Percentiles rank a stretch among this genome's conserved stretches.
Conservation (phyloP, 30 jellyfish, hydroid and myxozoan species). For the Aurelia aurita region DNA sequence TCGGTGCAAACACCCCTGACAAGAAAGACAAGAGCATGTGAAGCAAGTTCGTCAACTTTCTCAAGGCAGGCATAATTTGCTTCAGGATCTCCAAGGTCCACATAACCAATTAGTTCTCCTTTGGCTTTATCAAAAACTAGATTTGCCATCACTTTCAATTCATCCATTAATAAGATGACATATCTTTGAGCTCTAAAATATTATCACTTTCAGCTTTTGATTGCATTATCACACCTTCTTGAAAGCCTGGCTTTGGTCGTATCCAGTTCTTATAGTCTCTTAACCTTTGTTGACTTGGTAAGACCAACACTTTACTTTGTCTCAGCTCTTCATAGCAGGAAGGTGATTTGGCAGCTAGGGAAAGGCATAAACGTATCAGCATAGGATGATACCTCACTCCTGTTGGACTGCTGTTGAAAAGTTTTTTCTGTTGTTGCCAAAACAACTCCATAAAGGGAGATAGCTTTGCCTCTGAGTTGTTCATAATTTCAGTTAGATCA, state of each 20-base stretch:
- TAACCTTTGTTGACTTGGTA: slow-evolving; percentile 45
- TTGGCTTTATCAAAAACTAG: slow-evolving; percentile 28
- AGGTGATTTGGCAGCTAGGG: slow-evolving; percentile 63
- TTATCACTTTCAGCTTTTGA: neutral
- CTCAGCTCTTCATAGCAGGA: slow-evolving; percentile 38
- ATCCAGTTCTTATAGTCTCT: slow-evolving; percentile 32
- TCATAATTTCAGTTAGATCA: slow-evolving; percentile 26
- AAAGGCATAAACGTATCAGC: slow-evolving; percentile 50
- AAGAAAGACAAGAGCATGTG: slow-evolving; percentile 53
- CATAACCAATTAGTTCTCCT: slow-evolving; percentile 47
- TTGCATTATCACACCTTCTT: slow-evolving; percentile 10
- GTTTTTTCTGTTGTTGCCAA: no score
- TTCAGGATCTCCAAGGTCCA: slow-evolving; percentile 52
- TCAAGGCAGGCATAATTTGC: slow-evolving; percentile 47
- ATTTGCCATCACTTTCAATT: slow-evolving; percentile 27
- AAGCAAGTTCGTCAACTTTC: slow-evolving; percentile 34
- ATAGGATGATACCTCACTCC: slow-evolving; percentile 66
- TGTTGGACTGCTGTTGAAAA: slow-evolving; percentile 10
- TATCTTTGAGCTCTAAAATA: slow-evolving; percentile 1
- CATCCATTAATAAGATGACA: slow-evolving; percentile 24
- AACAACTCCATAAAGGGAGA: slow-evolving; percentile 48
- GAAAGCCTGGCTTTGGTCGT: slow-evolving; percentile 46
- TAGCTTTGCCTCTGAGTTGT: slow-evolving; percentile 19
- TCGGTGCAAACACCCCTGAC: slow-evolving; percentile 40
- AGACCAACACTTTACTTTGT: no score